Conservation (phyloP, 2,797 vertebrate species). For the Myotis findleyi region DNA sequence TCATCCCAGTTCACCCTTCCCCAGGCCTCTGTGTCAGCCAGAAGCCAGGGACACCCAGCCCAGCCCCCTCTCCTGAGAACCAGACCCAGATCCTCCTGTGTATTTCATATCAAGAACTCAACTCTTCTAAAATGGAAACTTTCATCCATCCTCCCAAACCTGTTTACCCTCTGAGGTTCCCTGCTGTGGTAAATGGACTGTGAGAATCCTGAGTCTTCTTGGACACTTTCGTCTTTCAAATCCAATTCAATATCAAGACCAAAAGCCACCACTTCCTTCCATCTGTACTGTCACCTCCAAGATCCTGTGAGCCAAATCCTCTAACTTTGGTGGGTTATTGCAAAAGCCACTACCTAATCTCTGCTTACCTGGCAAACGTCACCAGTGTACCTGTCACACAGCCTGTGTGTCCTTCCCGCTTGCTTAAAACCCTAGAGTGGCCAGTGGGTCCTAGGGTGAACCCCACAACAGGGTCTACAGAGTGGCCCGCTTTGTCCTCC, state of each 20-base stretch:
- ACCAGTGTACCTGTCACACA: not conserved
- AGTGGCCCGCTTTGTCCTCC: not conserved
- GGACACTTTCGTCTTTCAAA: not conserved
- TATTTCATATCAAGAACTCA: not conserved
- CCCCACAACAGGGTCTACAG: not conserved
- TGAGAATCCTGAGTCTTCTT: not conserved
- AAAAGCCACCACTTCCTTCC: not conserved
- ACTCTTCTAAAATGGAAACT: not conserved
- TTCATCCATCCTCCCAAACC: not conserved
- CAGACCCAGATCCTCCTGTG: rapidly evolving
- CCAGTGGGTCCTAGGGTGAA: too few relatives aligned
- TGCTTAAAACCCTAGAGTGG: not conserved
- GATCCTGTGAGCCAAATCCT: not conserved
- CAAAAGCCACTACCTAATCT: not conserved
- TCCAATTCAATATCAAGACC: not conserved
- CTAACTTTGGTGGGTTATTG: not conserved
- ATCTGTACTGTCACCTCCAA: not conserved
- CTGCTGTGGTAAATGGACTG: too few relatives aligned
- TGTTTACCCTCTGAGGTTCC: not conserved
- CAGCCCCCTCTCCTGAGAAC: not conserved
- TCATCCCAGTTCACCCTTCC: not conserved
- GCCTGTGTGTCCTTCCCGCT: not conserved
- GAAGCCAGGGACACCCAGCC: not conserved
- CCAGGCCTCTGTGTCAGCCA: not conserved
- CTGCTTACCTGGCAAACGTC: not conserved